Evolutionary conservation across 2,797 vertebrate genomes (phyloP).

Genomic region (Amblyraja radiata): DNA sequence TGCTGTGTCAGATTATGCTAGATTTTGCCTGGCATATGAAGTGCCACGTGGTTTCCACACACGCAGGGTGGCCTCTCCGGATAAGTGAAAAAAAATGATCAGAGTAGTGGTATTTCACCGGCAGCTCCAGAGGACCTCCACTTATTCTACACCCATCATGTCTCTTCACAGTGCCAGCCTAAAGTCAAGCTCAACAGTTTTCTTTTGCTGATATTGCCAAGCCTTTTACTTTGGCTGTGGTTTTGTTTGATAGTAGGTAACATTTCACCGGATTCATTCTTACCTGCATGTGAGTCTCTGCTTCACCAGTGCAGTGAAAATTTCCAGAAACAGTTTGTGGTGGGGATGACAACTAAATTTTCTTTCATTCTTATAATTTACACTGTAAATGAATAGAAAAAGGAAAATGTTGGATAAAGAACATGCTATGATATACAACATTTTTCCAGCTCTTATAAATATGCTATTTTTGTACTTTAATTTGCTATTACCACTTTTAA

Average conservation of each 20-base stretch:
- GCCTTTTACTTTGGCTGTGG: no score
- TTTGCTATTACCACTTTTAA: neutral
- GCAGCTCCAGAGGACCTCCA: no score
- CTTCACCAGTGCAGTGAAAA: conserved; percentile 69
- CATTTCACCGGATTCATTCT: conserved; percentile 36
- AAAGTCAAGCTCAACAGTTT: no score
- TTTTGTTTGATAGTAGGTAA: neutral
- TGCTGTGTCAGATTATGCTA: no score
- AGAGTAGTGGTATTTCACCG: no score
- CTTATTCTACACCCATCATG: no score
- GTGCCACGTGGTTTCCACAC: no score
- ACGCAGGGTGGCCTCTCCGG: no score
- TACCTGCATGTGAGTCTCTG: conserved; percentile 78
- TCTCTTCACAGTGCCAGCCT: no score
- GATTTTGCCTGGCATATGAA: no score
- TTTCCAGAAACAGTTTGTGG: conserved; percentile 66
- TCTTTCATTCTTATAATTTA: conserved; percentile 74
- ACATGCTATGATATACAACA: neutral
- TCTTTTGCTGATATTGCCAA: no score
- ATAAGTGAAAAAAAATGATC: no score
- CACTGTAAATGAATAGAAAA: conserved; percentile 47
- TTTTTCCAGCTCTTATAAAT: neutral
- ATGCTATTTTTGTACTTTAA: neutral
- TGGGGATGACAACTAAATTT: conserved; percentile 71
- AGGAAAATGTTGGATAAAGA: neutral